Evolutionary conservation across 2,797 vertebrate species (phyloP), one percentile per base, ranked within the genome.

Genomic region (Myotis pilosus): DNA sequence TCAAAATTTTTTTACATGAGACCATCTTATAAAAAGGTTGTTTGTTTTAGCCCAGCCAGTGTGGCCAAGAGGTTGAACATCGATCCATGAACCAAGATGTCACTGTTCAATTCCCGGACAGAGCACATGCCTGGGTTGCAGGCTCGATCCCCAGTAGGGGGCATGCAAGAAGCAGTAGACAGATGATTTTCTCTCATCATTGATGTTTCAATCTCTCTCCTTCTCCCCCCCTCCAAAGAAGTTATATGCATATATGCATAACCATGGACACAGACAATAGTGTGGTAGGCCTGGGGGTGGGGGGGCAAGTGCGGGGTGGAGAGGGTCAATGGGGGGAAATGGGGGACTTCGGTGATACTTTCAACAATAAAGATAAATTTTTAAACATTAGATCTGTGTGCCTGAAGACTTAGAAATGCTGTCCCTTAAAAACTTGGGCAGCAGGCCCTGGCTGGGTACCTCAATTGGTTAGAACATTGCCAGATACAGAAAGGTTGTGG

Each of bases 1-100:
- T 78, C 47, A 76, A 51, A 76, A 51, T 2, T 33, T 53, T 76
- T 76, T 81, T 86, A 57, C 69, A 41, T 81, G 38, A 96, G 53
- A 76, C n/a, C 87, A 80, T 81, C n/a, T 94, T 89, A 86, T 81
- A 62, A 92, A 96, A 96, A 94, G 41, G 72, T 22, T 51, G 33
- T 76, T 22, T 51, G 33, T 76, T 93, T 95, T 66, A 94, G 74
- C 95, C 95, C 23, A 28, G 23, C 23, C 23, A 2, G 23, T 60
- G 23, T 60, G 23, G 55, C 55, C 25, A 60, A 25, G 55, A 60
- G 55, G 4, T 25, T 60, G 55, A 60, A 11, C 23, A 28, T 25
- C 4, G 10, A 60, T 23, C 23, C 55, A 60, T 60, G 55, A 60
- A 60, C 55, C 55, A 60, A 25, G 23, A 60, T 60, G 55, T 25